A percentile compares a stretch with the other conserved stretches of the same genome.
Conservation (phyloP, 2,113 vertebrate genomes). For the Catharus minimus region DNA sequence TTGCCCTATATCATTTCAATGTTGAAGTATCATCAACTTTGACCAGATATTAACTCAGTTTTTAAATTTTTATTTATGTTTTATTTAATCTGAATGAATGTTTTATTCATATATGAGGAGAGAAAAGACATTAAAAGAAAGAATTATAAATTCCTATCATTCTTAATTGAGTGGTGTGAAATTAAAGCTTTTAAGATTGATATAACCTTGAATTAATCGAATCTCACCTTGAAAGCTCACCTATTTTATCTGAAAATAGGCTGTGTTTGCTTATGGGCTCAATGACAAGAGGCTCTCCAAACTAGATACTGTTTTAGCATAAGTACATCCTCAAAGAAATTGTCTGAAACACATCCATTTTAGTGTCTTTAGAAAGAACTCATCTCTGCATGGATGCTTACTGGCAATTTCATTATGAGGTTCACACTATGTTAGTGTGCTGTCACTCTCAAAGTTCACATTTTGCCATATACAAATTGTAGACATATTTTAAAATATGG, state of each 20-base stretch:
- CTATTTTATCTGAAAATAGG: not conserved
- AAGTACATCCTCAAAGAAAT: not conserved
- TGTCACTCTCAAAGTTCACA: not conserved
- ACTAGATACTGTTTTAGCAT: not conserved
- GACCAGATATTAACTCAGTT: not conserved
- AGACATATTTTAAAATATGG: not conserved
- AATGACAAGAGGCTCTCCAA: not conserved
- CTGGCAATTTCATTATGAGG: not conserved
- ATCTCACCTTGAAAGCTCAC: not conserved
- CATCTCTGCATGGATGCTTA: not conserved
- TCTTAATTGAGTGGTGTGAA: not conserved
- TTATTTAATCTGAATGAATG: not conserved
- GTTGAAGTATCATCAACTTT: not conserved
- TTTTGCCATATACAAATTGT: not conserved
- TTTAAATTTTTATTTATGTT: not conserved
- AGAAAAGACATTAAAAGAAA: not conserved
- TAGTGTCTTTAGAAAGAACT: not conserved
- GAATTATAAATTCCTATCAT: not conserved
- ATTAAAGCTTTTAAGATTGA: not conserved
- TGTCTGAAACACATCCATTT: not conserved
- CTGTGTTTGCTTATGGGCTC: not conserved
- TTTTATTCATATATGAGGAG: not conserved
- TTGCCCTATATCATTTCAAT: not conserved
- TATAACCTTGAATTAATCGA: not conserved
- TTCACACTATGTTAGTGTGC: not conserved